Evolutionary conservation across 1,140 invertebrate genomes (phyloP).

Genomic region (Philopotamus ludificatus): DNA sequence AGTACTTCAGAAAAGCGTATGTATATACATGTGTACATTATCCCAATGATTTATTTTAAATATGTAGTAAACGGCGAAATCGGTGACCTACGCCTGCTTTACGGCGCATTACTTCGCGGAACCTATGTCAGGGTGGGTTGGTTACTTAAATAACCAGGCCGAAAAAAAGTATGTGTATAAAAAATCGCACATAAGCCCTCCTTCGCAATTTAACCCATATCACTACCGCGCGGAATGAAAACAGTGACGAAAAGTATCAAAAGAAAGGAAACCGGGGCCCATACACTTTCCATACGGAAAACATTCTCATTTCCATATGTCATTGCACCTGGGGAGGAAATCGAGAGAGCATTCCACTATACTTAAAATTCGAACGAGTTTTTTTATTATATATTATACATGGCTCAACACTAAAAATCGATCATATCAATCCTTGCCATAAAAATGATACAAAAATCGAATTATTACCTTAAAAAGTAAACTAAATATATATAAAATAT

Average conservation of each 20-base stretch:
- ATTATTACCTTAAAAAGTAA: too few species aligned
- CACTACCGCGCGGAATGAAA: background rate
- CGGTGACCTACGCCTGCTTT: background rate
- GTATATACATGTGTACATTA: background rate
- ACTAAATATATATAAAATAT: too few species aligned
- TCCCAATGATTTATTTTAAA: background rate
- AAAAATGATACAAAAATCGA: too few species aligned
- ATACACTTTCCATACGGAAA: slow-evolving; percentile 18
- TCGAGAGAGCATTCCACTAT: background rate
- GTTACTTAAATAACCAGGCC: background rate
- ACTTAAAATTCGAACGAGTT: background rate
- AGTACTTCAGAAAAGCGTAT: background rate
- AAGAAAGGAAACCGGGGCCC: slow-evolving; percentile 9
- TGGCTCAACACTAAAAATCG: too few species aligned
- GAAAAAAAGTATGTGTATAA: slow-evolving; percentile 9
- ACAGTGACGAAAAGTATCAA: slow-evolving; percentile 10
- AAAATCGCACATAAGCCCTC: slow-evolving; percentile 11
- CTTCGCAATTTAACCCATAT: slow-evolving; percentile 13
- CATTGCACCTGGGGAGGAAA: slow-evolving; percentile 10
- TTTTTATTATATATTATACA: too few species aligned
- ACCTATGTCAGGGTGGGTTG: background rate
- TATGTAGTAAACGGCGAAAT: background rate
- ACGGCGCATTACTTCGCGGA: background rate
- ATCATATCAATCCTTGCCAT: too few species aligned
- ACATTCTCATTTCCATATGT: slow-evolving; percentile 22